These are phyloP conservation scores for Camponotus pennsylvanicus DNA, from an alignment of 1,140 invertebrate species.

Conservation along the genomic window DNA sequence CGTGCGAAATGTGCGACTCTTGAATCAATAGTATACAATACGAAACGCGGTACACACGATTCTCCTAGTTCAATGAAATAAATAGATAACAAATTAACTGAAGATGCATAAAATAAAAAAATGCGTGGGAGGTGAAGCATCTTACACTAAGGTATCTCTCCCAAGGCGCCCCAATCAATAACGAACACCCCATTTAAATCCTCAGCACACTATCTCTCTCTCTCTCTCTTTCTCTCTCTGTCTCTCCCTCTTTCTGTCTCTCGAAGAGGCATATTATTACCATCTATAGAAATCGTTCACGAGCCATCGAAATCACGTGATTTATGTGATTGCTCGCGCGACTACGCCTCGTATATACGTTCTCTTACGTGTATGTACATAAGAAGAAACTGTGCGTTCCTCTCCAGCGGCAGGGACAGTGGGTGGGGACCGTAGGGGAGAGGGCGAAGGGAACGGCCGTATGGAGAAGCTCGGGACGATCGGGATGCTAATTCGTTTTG, in stretches of 20 bases:
- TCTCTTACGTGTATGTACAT: constrained; percentile 59
- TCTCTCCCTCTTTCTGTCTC: too few relatives aligned
- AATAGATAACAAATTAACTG: constrained; percentile 26
- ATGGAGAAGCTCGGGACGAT: constrained; percentile 66
- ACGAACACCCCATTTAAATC: constrained; percentile 6
- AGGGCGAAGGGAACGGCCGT: constrained; percentile 26
- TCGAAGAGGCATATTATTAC: constrained; percentile 67
- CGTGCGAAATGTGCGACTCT: constrained; percentile 7
- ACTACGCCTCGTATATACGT: constrained; percentile 56
- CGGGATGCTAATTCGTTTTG: constrained; percentile 77
- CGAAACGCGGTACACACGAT: not conserved
- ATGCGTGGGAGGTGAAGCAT: not conserved
- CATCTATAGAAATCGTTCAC: constrained; percentile 74
- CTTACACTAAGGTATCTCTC: not conserved
- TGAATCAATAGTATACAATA: not conserved
- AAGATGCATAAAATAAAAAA: not conserved
- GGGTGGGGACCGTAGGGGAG: not conserved
- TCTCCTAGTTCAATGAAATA: not conserved
- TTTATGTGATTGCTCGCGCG: constrained; percentile 68
- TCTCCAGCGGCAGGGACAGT: not conserved
- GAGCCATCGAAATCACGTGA: constrained; percentile 68
- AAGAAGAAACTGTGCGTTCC: constrained; percentile 61
- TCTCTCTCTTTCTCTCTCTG: too few relatives aligned
- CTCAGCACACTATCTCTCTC: not conserved
- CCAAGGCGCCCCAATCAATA: not conserved